Evolutionary conservation across 2,113 vertebrate species (phyloP), one percentile per base, ranked within the genome.

Genomic region (Lasiurus cinereus): DNA sequence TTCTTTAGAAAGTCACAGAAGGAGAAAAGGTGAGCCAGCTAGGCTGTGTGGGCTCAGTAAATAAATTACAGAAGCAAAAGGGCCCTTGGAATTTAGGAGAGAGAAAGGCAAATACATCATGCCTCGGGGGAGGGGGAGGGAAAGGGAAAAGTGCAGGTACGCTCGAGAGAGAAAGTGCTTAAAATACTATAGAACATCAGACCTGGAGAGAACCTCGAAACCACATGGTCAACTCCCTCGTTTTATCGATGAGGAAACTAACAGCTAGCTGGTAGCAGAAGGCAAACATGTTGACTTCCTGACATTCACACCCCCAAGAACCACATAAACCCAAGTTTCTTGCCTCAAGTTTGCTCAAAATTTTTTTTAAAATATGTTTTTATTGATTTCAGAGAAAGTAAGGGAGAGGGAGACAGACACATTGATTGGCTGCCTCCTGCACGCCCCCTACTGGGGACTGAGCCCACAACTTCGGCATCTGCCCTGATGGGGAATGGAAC

Each of bases 231-330:
- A 69, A 54, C 15, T 69, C 43, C 56, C 18, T 72, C 43, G 85
- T 66, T 84, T 76, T 80, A 93, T 8, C 72, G 82, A 76, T 36
- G 46, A 69, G 62, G 46, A 83, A 90, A 94, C 72, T 46, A 62
- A 59, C 4, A 33, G 54, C 27, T 18, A n/a, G 31, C 19, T 72
- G 74, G 43, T 56, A 62, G 89, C 22, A 56, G 46, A 70, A 90
- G 31, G 31, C n/a, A 67, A 31, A 86, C 22, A n/a, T 29, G 62
- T 6, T 59, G 31, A 72, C 36, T 87, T 86, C 18, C 62, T 36
- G 33, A 83, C 11, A 88, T 21, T 31, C 39, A 56, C 27, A 16
- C 52, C 64, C 46, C 36, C 24, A 67, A 59, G 67, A 93, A 77
- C 59, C 73, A 67, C 5, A 88, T 56, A 69, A 54, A 80, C 50